Base-by-base conservation (phyloP, 1,140 invertebrate species). In the Copidosoma floridanum region DNA sequence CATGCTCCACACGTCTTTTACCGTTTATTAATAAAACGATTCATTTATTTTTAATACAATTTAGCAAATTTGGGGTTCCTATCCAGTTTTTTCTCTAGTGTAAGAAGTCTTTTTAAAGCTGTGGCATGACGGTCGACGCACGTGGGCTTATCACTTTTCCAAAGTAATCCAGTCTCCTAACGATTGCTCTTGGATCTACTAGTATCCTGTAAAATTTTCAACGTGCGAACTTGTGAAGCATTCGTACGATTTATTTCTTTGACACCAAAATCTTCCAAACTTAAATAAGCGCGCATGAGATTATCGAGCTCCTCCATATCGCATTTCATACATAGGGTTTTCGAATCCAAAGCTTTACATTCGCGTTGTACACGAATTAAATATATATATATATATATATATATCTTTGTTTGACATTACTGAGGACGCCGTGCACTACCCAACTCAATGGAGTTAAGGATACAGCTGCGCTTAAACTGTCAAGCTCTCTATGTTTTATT, bases 101-200 rank as follows among this genome's bases (percentile, higher is more conserved):
- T 54, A 18, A 29, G 11, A 21, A 65, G 38, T 6, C 63, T 20
- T 44, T 55, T 65, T 0, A 47, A 6, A 0, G 57, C 53, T n/a
- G 40, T 41, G 3, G 23, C 18, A 23, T 54, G 32, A 12, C 37
- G 54, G 16, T 65, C 47, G 3, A 54, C 43, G 7, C 53, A 11
- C n/a, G 8, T 1, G 16, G 16, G 20, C 2, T 10, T 3, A 11
- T 53, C 27, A 2, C 50, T 20, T 20, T 54, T 64, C 63, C 66
- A 61, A 1, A 66, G 18, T 0, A 69, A 24, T 1, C 59, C 53
- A 0, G 63, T 69, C 51, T 69, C 57, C 60, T 62, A 69, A 18
- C 26, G 2, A 5, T 47, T 43, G 24, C 43, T 56, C 27, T 57
- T n/a, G 6, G 26, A 40, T 2, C 16, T 23, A 3, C 62, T 53